A percentile compares a stretch with the other conserved stretches of the same genome.
These are phyloP conservation scores for Manis crassicaudata DNA, from an alignment of 2,797 vertebrate genomes.

Conservation along the genomic window DNA sequence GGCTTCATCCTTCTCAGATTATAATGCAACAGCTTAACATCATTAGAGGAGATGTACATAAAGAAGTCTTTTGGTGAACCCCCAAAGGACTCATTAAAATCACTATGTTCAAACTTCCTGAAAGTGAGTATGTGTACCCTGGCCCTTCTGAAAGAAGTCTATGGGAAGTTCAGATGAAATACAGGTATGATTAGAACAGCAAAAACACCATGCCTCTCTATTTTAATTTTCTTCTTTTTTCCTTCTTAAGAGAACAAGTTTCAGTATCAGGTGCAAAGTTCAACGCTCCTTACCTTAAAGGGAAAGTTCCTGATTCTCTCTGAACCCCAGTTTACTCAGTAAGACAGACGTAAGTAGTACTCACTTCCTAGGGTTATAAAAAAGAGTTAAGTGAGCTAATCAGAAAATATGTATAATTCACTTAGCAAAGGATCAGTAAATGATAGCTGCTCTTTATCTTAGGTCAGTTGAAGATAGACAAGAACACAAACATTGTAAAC, in stretches of 20 bases:
- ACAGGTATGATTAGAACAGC: not conserved
- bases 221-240: not conserved
- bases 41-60: not conserved
- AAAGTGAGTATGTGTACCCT: not conserved
- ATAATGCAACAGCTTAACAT: not conserved
- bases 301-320: not conserved
- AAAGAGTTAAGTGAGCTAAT: not conserved
- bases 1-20: slow-evolving; percentile 3
- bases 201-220: not conserved
- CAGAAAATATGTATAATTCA: not conserved
- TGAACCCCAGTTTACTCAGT: not conserved
- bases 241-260: not conserved
- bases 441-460: not conserved
- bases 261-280: not conserved
- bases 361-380: not conserved
- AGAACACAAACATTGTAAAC: slow-evolving; percentile 35
- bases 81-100: slow-evolving; percentile 12
- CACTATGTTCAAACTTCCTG: not conserved
- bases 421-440: slow-evolving; percentile 17
- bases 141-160: not conserved
- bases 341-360: not conserved
- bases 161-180: not conserved
- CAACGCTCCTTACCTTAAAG: not conserved
- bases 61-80: not conserved
- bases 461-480: not conserved